A percentile compares a stretch with the other conserved stretches of the same genome.
Conservation (phyloP, 2,113 vertebrate species). For the Myotis davidii region DNA sequence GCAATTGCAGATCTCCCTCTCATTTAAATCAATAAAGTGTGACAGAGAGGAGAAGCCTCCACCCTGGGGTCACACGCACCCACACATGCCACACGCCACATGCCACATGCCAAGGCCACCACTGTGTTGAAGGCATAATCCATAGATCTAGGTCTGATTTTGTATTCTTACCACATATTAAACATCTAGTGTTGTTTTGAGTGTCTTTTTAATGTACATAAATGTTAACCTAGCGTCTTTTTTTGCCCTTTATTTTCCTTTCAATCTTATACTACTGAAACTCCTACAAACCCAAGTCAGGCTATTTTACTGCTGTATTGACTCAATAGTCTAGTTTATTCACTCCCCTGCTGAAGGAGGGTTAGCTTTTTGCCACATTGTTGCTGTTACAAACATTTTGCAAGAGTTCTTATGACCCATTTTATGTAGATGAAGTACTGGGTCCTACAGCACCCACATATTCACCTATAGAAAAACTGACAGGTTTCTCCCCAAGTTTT, state of each 20-base stretch:
- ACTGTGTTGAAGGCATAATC: background rate
- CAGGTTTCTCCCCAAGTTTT: background rate
- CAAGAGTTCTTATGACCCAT: background rate
- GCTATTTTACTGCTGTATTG: background rate
- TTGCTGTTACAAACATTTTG: background rate
- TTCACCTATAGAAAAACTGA: background rate
- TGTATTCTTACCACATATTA: background rate
- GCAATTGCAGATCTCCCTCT: background rate
- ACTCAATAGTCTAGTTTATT: background rate
- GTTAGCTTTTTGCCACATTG: background rate
- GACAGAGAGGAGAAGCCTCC: background rate
- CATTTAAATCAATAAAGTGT: background rate
- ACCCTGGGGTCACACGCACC: fast-evolving
- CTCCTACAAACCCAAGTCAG: background rate
- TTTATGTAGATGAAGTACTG: background rate
- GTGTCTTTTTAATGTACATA: background rate
- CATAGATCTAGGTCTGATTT: background rate
- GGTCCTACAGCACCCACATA: background rate
- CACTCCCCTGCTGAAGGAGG: background rate
- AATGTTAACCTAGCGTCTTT: background rate
- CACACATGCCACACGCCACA: fast-evolving
- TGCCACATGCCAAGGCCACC: fast-evolving
- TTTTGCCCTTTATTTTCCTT: background rate
- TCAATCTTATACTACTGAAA: background rate
- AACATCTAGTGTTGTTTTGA: background rate